These are phyloP conservation scores for Tinea pellionella DNA, from an alignment of 2,888 invertebrate species.

Conservation along the genomic window DNA sequence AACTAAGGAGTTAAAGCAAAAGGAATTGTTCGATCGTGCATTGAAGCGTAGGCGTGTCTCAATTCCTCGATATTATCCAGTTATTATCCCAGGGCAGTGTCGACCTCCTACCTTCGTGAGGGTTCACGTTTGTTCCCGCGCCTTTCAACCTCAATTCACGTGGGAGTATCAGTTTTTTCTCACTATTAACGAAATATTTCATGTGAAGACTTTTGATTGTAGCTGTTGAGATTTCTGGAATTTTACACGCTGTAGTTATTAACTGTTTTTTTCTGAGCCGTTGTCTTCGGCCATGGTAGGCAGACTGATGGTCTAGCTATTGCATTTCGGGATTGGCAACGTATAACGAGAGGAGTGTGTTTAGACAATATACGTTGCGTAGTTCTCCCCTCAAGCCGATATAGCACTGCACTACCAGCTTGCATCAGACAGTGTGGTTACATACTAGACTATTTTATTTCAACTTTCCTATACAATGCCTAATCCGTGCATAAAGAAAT, in stretches of 20 bases:
- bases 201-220: not conserved
- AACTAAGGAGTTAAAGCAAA: not conserved
- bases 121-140: conserved; percentile 20
- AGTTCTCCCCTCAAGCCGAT: too few species aligned
- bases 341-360: too few species aligned
- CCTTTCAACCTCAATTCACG: conserved; percentile 48
- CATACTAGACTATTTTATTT: too few species aligned
- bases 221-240: not conserved
- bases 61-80: conserved; percentile 20
- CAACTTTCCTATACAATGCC: too few species aligned
- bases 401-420: too few species aligned
- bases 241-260: not conserved
- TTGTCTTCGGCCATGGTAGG: too few species aligned
- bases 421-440: too few species aligned
- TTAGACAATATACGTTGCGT: too few species aligned
- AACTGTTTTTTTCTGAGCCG: not conserved
- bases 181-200: not conserved
- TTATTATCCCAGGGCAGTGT: conserved; percentile 40
- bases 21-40: not conserved
- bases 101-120: conserved; percentile 48
- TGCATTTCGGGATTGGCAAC: too few species aligned
- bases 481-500: too few species aligned
- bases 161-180: conserved; percentile 47
- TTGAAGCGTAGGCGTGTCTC: not conserved
- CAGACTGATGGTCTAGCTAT: too few species aligned